A percentile compares a stretch with the other conserved stretches of the same genome.
Evolutionary conservation across 2,113 vertebrate species (phyloP).

Genomic region (Brevimyrus niger): DNA sequence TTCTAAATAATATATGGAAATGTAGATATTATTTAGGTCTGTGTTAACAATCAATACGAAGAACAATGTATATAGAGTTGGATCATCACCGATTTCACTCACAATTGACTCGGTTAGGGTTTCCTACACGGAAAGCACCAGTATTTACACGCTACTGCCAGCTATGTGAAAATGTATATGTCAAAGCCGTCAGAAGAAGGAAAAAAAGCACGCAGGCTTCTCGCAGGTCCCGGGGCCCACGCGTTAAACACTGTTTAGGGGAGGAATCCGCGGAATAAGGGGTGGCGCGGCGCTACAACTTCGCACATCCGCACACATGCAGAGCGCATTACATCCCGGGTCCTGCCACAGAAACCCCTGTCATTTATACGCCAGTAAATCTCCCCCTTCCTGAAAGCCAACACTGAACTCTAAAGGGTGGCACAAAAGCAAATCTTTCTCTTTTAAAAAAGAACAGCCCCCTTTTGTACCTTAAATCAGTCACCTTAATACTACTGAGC

Average conservation of each 20-base stretch:
- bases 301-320: conserved; percentile 45
- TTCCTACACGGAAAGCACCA: neutral
- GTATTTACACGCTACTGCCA: neutral
- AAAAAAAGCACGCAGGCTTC: neutral
- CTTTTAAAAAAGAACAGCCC: conserved; percentile 35
- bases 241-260: neutral
- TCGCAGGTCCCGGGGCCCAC: neutral
- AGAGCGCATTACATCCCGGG: conserved; percentile 49
- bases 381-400: conserved; percentile 55
- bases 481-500: conserved; percentile 23
- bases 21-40: neutral
- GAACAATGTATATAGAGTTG: neutral
- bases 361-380: conserved; percentile 61
- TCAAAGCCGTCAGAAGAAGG: conserved; percentile 1
- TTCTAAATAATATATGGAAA: neutral
- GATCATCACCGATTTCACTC: neutral
- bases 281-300: conserved; percentile 30
- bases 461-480: conserved; percentile 41
- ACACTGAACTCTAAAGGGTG: conserved; percentile 53
- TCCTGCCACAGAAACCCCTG: conserved; percentile 45
- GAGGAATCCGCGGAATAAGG: conserved; percentile 14
- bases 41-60: neutral
- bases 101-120: neutral
- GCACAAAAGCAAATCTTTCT: conserved; percentile 50
- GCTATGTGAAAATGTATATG: conserved; percentile 1